Evolutionary conservation across 2,113 vertebrate species (phyloP).

Genomic region (Istiophorus platypterus): DNA sequence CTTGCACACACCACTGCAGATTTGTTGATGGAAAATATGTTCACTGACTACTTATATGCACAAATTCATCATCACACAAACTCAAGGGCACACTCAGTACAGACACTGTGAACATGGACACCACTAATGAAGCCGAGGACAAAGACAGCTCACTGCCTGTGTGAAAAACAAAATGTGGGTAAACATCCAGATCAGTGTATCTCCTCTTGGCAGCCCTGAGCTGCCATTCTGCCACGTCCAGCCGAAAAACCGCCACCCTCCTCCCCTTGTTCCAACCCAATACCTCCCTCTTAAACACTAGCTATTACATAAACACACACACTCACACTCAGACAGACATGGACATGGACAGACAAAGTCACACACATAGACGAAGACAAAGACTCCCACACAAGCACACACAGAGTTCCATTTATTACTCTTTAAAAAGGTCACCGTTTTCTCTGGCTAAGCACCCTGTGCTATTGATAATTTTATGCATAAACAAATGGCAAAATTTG

Average conservation of each 20-base stretch:
- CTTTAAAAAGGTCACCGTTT: conserved; percentile 99
- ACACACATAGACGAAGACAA: conserved; percentile 16
- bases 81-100: conserved; percentile 82
- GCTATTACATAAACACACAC: conserved; percentile 48
- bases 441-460: conserved; percentile 94
- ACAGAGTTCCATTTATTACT: conserved; percentile 93
- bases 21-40: not conserved
- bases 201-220: conserved; percentile 67
- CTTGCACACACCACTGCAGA: conserved; percentile 54
- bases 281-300: conserved; percentile 65
- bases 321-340: conserved; percentile 10
- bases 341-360: conserved; percentile 26
- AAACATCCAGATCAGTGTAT: conserved; percentile 75
- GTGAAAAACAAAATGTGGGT: conserved; percentile 66
- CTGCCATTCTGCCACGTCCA: conserved; percentile 64
- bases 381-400: conserved; percentile 14
- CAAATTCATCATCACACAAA: conserved; percentile 84
- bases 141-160: conserved; percentile 59
- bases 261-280: conserved; percentile 53
- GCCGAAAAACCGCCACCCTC: conserved; percentile 51
- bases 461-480: conserved; percentile 99
- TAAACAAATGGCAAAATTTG: conserved; percentile 99
- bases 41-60: conserved; percentile 69
- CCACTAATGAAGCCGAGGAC: conserved; percentile 62
- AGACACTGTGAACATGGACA: conserved; percentile 37